phyloP scores from a whole-genome alignment of 2,113 vertebrate genomes.

The Camelus dromedarius region DNA sequence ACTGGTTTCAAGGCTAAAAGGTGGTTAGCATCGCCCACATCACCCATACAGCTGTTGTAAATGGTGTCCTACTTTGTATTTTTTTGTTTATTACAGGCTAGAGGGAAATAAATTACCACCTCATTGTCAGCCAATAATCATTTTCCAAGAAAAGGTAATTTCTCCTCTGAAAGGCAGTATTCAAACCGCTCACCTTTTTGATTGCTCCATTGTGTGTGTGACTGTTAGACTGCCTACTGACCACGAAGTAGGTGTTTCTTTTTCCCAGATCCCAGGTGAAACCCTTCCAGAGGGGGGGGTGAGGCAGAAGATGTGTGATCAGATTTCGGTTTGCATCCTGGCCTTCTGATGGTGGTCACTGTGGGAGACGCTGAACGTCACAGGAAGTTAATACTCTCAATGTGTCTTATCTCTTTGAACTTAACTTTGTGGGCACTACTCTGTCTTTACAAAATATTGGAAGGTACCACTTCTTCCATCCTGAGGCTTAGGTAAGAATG shows the following conservation, averaged over 20 bases:
- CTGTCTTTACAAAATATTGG: background rate
- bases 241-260: background rate
- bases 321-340: rapidly evolving
- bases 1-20: slow-evolving; percentile 62
- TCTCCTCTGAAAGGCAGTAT: slow-evolving; percentile 56
- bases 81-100: slow-evolving; percentile 75
- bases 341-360: background rate
- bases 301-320: background rate
- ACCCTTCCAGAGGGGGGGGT: background rate
- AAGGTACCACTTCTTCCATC: background rate
- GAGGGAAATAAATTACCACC: slow-evolving; percentile 64
- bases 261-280: background rate
- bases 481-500: background rate
- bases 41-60: slow-evolving; percentile 25
- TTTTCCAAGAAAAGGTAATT: slow-evolving; percentile 72
- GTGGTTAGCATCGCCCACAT: slow-evolving; percentile 54
- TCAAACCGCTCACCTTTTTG: slow-evolving; percentile 55
- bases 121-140: slow-evolving; percentile 72
- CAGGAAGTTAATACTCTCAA: background rate
- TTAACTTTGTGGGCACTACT: background rate
- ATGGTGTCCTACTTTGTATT: slow-evolving; percentile 58
- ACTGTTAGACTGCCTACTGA: background rate
- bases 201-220: slow-evolving; percentile 68
- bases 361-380: rapidly evolving
- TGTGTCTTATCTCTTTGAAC: background rate